Conservation (phyloP, 2,797 vertebrate species). For the Uromys caudimaculatus region DNA sequence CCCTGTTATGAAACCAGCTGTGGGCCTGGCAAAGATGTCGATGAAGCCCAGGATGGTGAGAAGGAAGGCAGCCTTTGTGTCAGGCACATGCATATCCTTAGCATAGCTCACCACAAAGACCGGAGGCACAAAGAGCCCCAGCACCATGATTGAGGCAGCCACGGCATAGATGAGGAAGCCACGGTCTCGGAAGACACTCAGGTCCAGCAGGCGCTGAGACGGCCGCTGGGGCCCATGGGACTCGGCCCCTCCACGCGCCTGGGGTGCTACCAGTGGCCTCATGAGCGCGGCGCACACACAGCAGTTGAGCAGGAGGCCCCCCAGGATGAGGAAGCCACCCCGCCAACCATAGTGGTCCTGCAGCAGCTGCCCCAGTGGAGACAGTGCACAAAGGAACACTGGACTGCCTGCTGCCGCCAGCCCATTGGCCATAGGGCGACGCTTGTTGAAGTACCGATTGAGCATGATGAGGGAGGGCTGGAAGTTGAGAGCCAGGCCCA, state of each 20-base stretch:
- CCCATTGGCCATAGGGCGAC: constrained; percentile 95
- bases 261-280: constrained; percentile 91
- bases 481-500: constrained; percentile 97
- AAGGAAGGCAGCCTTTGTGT: constrained; percentile 95
- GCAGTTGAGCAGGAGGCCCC: constrained; percentile 96
- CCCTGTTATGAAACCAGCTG: constrained; percentile 93
- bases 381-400: constrained; percentile 95
- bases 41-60: constrained; percentile 95
- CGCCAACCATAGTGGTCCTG: constrained; percentile 95
- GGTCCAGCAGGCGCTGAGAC: constrained; percentile 91
- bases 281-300: constrained; percentile 96
- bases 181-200: constrained; percentile 93
- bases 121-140: constrained; percentile 97
- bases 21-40: constrained; percentile 96
- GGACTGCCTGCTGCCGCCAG: constrained; percentile 96
- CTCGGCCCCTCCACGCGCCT: constrained; percentile 68
- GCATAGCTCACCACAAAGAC: constrained; percentile 97
- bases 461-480: constrained; percentile 98
- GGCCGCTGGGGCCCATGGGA: constrained; percentile 79
- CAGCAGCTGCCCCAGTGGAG: constrained; percentile 94
- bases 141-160: constrained; percentile 96
- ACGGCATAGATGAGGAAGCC: constrained; percentile 94
- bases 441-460: constrained; percentile 95
- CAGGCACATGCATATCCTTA: constrained; percentile 93
- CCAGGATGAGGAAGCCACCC: constrained; percentile 96